Conservation (phyloP, 1,140 invertebrate species). For the Drosophila athabasca region DNA sequence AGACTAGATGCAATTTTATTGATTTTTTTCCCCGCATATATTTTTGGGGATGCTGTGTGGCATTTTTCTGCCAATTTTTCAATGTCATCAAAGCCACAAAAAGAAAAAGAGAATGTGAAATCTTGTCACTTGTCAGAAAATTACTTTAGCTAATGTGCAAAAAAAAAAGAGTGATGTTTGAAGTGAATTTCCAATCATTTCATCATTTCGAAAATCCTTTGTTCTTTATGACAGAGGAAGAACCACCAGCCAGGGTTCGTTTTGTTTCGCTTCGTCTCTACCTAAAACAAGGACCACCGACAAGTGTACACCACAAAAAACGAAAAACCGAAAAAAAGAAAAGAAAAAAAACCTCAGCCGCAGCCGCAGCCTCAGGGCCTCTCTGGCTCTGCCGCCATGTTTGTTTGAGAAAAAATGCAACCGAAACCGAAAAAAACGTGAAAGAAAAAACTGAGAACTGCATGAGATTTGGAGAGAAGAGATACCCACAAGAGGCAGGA, state of each 20-base stretch:
- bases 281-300: conserved; percentile 40
- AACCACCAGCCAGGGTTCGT: not conserved
- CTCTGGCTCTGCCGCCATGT: conserved; percentile 25
- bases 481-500: conserved; percentile 7
- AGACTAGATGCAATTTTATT: conserved; percentile 70
- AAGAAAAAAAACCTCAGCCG: conserved; percentile 13
- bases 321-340: conserved; percentile 1
- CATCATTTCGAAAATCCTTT: conserved; percentile 25
- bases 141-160: not conserved
- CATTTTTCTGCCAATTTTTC: conserved; percentile 33
- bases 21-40: conserved; percentile 49
- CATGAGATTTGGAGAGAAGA: conserved; percentile 36
- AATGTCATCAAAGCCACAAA: conserved; percentile 29
- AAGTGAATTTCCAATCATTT: not conserved
- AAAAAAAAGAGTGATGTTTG: conserved; percentile 7
- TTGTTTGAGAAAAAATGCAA: conserved; percentile 52
- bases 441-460: conserved; percentile 38
- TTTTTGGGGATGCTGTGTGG: conserved; percentile 41
- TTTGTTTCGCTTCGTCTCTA: conserved; percentile 4
- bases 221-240: conserved; percentile 32
- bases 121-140: conserved; percentile 24
- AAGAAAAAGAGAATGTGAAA: conserved; percentile 8
- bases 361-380: conserved; percentile 17
- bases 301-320: conserved; percentile 29
- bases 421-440: conserved; percentile 29